Base-by-base conservation (phyloP, 1,140 invertebrate species). In the Dolichoris vasculosae region DNA sequence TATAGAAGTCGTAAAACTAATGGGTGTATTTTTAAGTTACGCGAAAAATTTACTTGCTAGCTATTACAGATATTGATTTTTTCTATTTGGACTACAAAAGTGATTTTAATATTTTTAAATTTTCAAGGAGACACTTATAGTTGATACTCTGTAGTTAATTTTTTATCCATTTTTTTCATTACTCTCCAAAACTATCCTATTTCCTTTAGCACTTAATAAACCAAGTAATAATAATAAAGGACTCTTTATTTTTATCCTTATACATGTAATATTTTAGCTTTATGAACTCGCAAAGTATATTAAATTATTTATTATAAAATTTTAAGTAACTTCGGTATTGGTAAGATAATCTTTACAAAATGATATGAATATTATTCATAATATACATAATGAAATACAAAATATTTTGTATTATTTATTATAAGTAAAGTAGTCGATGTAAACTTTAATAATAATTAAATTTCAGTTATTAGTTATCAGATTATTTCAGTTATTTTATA, bases 21-120 rank as follows among this genome's bases (percentile, higher is more conserved):
- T 43, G 43, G 40, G 15, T 2, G 26, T 51, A 55, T 73, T 40
- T 40, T 73, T 9, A 32, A 23, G 35, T 23, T 69, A 67, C 35
- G 26, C 13, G 26, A n/a, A 80, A 80, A 64, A 46, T 46, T 59
- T 51, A 17, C 0, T 20, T 17, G 17, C 9, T 32, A 48, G 35
- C 9, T 40, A 80, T 84, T 84, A 81, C 40, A 13, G 20, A 84
- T 55, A 86, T 84, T 77, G 48, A 84, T 83, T n/a, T 38, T 73
- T 51, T 20, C 35, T 83, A 86, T 83, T 83, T 83, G 77, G 48
- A 51, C 48, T 67, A 23, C 51, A 35, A 23, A 46, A 82, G 32
- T 75, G 30, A 30, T n/a, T 75, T 77, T 43, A 40, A n/a, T 67
- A 67, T 67, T 82, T 78, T 69, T 30, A 86, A 78, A 78, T 83